These are phyloP conservation scores for Zaprionus davidi DNA, from an alignment of 1,140 invertebrate species.

Conservation along the genomic window DNA sequence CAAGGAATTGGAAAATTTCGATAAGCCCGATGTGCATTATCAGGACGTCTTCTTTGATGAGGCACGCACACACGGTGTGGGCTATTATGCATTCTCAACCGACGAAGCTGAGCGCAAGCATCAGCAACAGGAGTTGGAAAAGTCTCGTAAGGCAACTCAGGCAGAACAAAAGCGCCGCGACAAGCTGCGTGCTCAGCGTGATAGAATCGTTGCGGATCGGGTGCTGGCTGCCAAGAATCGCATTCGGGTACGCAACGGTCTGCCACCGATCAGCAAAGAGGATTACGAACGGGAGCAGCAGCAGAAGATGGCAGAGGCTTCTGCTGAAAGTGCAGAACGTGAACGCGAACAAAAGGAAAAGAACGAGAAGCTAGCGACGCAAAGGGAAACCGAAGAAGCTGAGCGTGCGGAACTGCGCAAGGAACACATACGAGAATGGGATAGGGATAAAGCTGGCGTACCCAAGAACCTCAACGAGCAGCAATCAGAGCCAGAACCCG, in stretches of 20 bases:
- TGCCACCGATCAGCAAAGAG: conserved; percentile 86
- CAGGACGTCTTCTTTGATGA: conserved; percentile 95
- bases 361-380: conserved; percentile 80
- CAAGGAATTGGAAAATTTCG: conserved; percentile 86
- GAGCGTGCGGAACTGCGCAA: conserved; percentile 85
- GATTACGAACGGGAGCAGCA: conserved; percentile 58
- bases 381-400: conserved; percentile 76
- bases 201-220: conserved; percentile 89
- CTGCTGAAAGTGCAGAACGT: conserved; percentile 84
- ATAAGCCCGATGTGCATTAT: conserved; percentile 92
- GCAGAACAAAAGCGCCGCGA: conserved; percentile 88
- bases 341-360: conserved; percentile 84
- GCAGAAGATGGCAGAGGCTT: conserved; percentile 83
- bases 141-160: conserved; percentile 89
- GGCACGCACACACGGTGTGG: conserved; percentile 94
- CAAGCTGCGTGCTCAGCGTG: conserved; percentile 87
- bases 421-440: conserved; percentile 88
- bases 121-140: conserved; percentile 91
- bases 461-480: conserved; percentile 16
- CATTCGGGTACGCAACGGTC: conserved; percentile 90
- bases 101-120: conserved; percentile 90
- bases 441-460: conserved; percentile 86
- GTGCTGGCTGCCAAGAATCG: conserved; percentile 91
- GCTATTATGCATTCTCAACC: conserved; percentile 94
- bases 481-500: conserved; percentile 62